A percentile compares a stretch with the other conserved stretches of the same genome.
Evolutionary conservation across 2,888 invertebrate species (phyloP).

Genomic region (Drosophila lacicola): DNA sequence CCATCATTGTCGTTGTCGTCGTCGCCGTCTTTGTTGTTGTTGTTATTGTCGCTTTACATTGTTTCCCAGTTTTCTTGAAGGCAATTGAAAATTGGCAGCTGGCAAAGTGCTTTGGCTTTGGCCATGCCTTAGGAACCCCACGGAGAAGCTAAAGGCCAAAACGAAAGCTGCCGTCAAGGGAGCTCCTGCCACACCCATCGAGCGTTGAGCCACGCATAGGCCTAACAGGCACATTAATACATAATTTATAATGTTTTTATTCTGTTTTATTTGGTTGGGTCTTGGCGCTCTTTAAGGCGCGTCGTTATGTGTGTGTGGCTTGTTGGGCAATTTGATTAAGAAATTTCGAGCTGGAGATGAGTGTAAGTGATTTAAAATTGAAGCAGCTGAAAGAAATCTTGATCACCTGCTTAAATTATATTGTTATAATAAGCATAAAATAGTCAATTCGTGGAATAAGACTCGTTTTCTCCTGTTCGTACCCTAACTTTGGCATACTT

Average conservation of each 20-base stretch:
- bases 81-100: constrained; percentile 79
- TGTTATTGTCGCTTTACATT: constrained; percentile 45
- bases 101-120: constrained; percentile 65
- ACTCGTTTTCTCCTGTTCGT: neutral
- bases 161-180: constrained; percentile 33
- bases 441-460: neutral
- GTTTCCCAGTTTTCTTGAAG: constrained; percentile 55
- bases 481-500: too few species aligned
- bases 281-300: constrained; percentile 18
- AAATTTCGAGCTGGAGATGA: constrained; percentile 43
- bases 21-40: constrained; percentile 12
- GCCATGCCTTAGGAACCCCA: constrained; percentile 26
- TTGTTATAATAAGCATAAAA: neutral
- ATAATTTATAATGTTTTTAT: constrained; percentile 80
- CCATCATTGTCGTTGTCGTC: constrained; percentile 17
- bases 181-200: constrained; percentile 36
- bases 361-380: constrained; percentile 39
- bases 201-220: constrained; percentile 39
- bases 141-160: constrained; percentile 38
- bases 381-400: constrained; percentile 9
- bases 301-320: constrained; percentile 11
- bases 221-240: constrained; percentile 81
- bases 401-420: constrained; percentile 6
- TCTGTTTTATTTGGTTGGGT: constrained; percentile 52
- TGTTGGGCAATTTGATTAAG: constrained; percentile 52